These are phyloP conservation scores for Cherax quadricarinatus DNA, from an alignment of 1,140 invertebrate species.

Conservation along the genomic window DNA sequence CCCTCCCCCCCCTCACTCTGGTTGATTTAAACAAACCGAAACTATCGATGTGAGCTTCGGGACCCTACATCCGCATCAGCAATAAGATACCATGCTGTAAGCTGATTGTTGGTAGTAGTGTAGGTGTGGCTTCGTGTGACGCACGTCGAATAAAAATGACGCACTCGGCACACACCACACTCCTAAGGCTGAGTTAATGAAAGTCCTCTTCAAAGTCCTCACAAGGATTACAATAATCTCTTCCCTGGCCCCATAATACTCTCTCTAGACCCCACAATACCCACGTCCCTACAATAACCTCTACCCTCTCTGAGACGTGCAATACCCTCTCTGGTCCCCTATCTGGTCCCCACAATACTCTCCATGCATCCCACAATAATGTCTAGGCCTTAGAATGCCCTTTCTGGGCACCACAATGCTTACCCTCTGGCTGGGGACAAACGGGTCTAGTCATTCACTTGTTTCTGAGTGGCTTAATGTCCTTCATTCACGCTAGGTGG, in stretches of 20 bases:
- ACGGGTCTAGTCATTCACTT: not conserved
- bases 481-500: not conserved
- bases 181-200: too few relatives aligned
- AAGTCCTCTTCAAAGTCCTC: not conserved
- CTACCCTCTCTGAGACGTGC: not conserved
- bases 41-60: too few relatives aligned
- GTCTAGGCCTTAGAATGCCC: not conserved
- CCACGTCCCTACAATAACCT: not conserved
- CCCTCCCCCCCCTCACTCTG: too few relatives aligned
- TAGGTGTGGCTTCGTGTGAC: too few relatives aligned
- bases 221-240: not conserved
- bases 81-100: too few relatives aligned
- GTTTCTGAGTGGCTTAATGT: conserved; percentile 10
- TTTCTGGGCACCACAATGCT: not conserved
- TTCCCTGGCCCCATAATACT: not conserved
- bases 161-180: too few relatives aligned
- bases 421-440: not conserved
- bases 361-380: not conserved
- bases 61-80: too few relatives aligned
- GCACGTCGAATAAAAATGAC: too few relatives aligned
- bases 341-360: not conserved
- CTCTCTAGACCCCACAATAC: not conserved
- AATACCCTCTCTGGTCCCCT: not conserved
- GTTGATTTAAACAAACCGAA: too few relatives aligned
- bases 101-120: too few relatives aligned